These are phyloP conservation scores for Galeruca laticollis DNA, from an alignment of 2,888 invertebrate genomes.

Conservation along the genomic window DNA sequence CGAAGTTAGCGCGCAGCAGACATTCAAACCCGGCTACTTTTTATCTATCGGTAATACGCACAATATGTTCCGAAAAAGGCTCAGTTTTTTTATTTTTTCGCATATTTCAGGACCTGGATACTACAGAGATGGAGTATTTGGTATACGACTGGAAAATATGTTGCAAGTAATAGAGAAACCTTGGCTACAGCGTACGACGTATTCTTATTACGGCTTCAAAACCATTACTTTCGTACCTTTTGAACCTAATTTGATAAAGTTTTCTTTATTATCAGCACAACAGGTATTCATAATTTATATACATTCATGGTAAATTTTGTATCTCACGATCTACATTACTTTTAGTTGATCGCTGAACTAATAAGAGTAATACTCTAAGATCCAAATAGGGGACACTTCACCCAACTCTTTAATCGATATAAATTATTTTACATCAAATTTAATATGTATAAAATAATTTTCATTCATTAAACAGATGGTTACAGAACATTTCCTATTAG, in stretches of 20 bases:
- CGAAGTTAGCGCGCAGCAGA: slow-evolving; percentile 64
- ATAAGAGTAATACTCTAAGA: too few relatives aligned
- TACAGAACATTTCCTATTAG: too few relatives aligned
- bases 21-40: slow-evolving; percentile 78
- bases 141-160: slow-evolving; percentile 89
- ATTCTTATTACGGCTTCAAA: slow-evolving; percentile 76
- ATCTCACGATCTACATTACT: too few relatives aligned
- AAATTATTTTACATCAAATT: too few relatives aligned
- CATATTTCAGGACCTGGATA: slow-evolving; percentile 79
- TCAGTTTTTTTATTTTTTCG: slow-evolving; percentile 2
- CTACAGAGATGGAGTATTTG: slow-evolving; percentile 87
- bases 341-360: too few relatives aligned
- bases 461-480: too few relatives aligned
- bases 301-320: too few relatives aligned
- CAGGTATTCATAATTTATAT: slow-evolving; percentile 74
- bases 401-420: too few relatives aligned
- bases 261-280: slow-evolving; percentile 78
- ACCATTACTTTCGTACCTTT: slow-evolving; percentile 89
- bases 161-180: slow-evolving; percentile 75
- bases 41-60: slow-evolving; percentile 76
- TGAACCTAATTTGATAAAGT: slow-evolving; percentile 87
- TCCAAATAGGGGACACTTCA: too few relatives aligned
- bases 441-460: too few relatives aligned
- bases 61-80: not conserved
- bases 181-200: slow-evolving; percentile 66